A percentile compares a stretch with the other conserved stretches of the same genome.
These are phyloP conservation scores for Caenorhabditis zanzibari DNA, from an alignment of 2,888 invertebrate species.

Conservation along the genomic window DNA sequence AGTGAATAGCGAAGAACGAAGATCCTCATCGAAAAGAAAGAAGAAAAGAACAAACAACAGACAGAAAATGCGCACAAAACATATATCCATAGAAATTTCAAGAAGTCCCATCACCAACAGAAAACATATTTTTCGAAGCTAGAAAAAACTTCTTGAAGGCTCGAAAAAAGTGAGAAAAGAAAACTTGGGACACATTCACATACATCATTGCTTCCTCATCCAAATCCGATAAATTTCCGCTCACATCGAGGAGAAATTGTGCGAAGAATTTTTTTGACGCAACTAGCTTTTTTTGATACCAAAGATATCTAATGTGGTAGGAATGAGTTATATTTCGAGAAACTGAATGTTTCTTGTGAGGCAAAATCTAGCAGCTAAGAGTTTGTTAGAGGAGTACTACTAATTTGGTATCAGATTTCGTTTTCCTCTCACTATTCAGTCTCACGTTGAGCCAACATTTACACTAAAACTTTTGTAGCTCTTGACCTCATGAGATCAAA, in stretches of 20 bases:
- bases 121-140: constrained; percentile 19
- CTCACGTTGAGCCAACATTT: constrained; percentile 15
- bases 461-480: background rate
- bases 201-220: constrained; percentile 30
- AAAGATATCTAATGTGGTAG: background rate
- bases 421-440: background rate
- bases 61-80: constrained; percentile 13
- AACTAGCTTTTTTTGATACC: background rate
- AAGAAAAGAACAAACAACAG: constrained; percentile 25
- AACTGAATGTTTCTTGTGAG: background rate
- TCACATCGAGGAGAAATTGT: constrained; percentile 17
- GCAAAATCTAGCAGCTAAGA: background rate
- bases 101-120: background rate
- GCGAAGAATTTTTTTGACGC: constrained; percentile 17
- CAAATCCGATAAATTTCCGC: constrained; percentile 41
- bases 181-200: constrained; percentile 47
- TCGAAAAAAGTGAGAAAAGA: background rate
- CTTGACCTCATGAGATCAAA: background rate
- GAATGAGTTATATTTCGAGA: background rate
- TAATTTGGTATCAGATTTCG: constrained; percentile 29
- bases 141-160: background rate
- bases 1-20: constrained; percentile 8
- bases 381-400: constrained; percentile 17
- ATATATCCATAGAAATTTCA: constrained; percentile 15
- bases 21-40: background rate